Base-by-base conservation (phyloP, 2,888 invertebrate species). In the Acanthosepion esculentum region DNA sequence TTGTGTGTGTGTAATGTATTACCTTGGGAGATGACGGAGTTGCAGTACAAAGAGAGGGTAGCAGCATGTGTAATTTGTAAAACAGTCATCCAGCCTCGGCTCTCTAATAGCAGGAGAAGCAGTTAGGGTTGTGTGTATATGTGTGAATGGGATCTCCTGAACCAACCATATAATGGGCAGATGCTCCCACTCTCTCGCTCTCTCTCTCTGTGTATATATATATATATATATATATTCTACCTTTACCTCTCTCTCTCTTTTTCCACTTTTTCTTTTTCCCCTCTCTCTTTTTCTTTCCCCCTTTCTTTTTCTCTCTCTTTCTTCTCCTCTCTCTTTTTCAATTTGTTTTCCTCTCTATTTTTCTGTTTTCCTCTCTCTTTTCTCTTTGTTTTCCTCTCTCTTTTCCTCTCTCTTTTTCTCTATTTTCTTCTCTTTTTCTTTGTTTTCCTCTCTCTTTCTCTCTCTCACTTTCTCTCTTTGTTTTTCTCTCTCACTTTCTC, bases 81-180 rank as follows among this genome's bases (percentile, higher is more conserved):
- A 78, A 78, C n/a, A n/a, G 78, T 78, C 78, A n/a, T 78, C 78
- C 78, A 78, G n/a, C 78, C n/a, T 78, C 33, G 12, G 78, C 78
- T n/a, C 78, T 78, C 26, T n/a, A n/a, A 78, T 78, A 78, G 78
- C n/a, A 78, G 78, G 78, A 78, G n/a, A 78, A 78, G 78, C 78
- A 78, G 78, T 78, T 78, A 78, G 10, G 78, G n/a, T 78, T 18
- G 78, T 78, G 64, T 64, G 64, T 23, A 64, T 64, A 64, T 64
- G 64, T 64, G n/a, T 78, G 78, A 78, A 78, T 78, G 78, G 78
- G 78, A 78, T 78, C 78, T 78, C 78, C 78, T 78, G 33, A 78
- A 78, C n/a, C n/a, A 78, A 78, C 78, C 78, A 78, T 33, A 78
- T 78, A 10, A 78, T 78, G 78, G 78, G 33, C 78, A 78, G 78